phyloP scores from a whole-genome alignment of 2,888 invertebrate species.

The Fragum fragum region DNA sequence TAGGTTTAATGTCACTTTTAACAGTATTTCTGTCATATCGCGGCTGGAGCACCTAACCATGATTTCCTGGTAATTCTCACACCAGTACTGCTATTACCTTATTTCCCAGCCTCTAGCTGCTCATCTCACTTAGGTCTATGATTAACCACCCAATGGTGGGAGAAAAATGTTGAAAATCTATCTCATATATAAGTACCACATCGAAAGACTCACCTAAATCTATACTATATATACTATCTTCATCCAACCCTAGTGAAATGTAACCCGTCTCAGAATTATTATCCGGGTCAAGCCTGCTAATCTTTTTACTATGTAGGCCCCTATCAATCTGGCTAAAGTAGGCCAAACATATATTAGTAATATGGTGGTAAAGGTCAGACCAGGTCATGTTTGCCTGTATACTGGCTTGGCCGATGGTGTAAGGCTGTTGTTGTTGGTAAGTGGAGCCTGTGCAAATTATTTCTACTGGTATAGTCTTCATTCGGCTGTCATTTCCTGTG shows the following conservation, averaged over 20 bases:
- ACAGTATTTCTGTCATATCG: no score
- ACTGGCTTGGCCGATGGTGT: slow-evolving; percentile 73
- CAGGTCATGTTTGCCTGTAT: slow-evolving; percentile 72
- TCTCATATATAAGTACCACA: no score
- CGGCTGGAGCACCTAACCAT: no score
- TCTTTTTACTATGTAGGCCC: slow-evolving; percentile 82
- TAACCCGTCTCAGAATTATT: slow-evolving; percentile 49
- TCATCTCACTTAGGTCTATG: no score
- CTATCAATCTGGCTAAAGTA: slow-evolving; percentile 79
- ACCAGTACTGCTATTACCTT: no score
- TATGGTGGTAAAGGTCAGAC: slow-evolving; percentile 77
- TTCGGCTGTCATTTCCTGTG: slow-evolving; percentile 34
- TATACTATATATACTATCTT: slow-evolving; percentile 76
- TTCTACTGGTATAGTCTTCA: slow-evolving; percentile 54
- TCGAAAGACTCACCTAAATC: slow-evolving; percentile 74
- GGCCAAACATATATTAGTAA: slow-evolving; percentile 69
- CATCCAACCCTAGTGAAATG: slow-evolving; percentile 77
- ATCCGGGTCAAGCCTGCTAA: slow-evolving; percentile 77
- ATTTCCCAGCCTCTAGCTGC: no score
- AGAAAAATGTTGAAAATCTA: no score
- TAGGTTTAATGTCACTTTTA: no score
- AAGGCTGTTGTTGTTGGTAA: slow-evolving; percentile 59
- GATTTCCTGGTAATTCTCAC: no score
- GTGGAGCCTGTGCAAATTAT: slow-evolving; percentile 56
- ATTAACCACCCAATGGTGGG: no score